Base-by-base conservation (phyloP, 2,113 vertebrate species). In the Heterochromis multidens region DNA sequence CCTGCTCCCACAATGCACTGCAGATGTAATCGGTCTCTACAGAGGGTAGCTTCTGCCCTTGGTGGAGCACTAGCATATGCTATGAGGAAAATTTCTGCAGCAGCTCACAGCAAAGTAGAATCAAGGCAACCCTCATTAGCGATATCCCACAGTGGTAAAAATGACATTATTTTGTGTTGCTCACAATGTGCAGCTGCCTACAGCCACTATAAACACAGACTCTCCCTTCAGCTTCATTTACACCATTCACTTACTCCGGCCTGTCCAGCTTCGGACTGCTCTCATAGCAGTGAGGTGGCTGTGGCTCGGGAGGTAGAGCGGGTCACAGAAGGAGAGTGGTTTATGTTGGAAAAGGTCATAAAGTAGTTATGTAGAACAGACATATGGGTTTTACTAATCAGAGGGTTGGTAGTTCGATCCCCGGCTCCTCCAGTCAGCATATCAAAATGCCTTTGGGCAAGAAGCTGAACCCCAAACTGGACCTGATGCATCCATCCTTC, bases 1-100 rank as follows among this genome's bases (percentile, higher is more conserved):
- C 88, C 87, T 90, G 77, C 21, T 89, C 81, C 80, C 67, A 85
- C 78, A 87, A 85, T 62, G 40, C 65, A 35, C 81, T 77, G 85
- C 82, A 6, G 62, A 94, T 91, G 43, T 91, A 90, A 93, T 92
- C 83, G 40, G 81, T 70, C 74, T 62, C 54, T 86, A 74, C 88
- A 89, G 83, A 43, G 61, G 60, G 83, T 77, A 84, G 62, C 35
- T n/a, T 62, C 74, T 54, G 63, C 83, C 82, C 60, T 86, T 70
- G 58, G 46, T 14, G 29, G 59, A 19, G 49, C 52, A 76, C 59
- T 17, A 59, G 84, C 57, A 81, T 87, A 49, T 85, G 82, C 25
- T 17, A 23, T 80, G 52, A 8, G 56, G 60, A 83, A 37, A 65
- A 52, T 84, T 79, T 84, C 67, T 77, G 79, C 52, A 76, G 43